A percentile compares a stretch with the other conserved stretches of the same genome.
These are phyloP conservation scores for Rhincodon typus DNA, from an alignment of 2,797 vertebrate species.

Conservation along the genomic window DNA sequence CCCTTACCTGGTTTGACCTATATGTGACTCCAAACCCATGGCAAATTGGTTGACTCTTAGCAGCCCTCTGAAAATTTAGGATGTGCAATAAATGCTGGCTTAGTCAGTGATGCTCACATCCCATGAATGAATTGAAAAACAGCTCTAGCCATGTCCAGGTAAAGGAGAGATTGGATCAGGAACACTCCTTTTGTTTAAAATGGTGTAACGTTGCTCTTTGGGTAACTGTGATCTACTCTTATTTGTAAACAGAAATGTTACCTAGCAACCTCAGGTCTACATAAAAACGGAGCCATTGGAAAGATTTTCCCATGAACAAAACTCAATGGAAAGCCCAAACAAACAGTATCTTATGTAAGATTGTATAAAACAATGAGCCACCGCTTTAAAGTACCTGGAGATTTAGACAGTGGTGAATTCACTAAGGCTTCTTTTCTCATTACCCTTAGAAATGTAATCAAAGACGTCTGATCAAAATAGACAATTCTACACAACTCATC, in stretches of 20 bases:
- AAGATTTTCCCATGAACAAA: background rate
- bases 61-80: too few species aligned
- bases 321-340: background rate
- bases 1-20: too few species aligned
- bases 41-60: too few species aligned
- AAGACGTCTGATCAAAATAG: background rate
- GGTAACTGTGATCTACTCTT: background rate
- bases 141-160: background rate
- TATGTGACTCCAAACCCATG: too few species aligned
- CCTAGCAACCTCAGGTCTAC: background rate
- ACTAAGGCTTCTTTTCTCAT: background rate
- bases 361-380: background rate
- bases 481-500: background rate
- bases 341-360: background rate
- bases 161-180: background rate
- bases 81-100: too few species aligned
- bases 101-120: too few species aligned
- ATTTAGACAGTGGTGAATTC: background rate
- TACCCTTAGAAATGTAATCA: background rate
- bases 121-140: too few species aligned
- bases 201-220: background rate
- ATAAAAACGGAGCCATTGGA: background rate
- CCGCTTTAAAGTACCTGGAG: background rate
- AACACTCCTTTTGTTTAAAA: background rate
- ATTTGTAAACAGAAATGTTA: background rate